Evolutionary conservation across 2,113 vertebrate genomes (phyloP).

Genomic region (Oenanthe oenanthe): DNA sequence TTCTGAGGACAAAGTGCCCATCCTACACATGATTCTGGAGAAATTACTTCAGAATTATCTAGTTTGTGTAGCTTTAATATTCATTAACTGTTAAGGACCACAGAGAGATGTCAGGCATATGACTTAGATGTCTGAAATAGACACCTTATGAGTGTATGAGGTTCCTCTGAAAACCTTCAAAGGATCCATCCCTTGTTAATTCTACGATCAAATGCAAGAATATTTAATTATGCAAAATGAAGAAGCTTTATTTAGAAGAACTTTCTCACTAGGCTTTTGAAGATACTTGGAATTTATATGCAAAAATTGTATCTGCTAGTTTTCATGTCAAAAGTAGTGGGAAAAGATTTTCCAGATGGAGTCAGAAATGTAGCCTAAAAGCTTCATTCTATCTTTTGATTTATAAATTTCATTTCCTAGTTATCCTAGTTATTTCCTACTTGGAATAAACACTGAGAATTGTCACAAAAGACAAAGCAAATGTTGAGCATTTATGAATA

Average conservation of each 20-base stretch:
- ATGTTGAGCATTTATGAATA: constrained; percentile 26
- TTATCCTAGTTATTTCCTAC: neutral
- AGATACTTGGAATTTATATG: neutral
- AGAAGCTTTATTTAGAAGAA: neutral
- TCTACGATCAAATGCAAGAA: neutral
- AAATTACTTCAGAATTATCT: neutral
- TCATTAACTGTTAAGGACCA: neutral
- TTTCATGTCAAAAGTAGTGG: neutral
- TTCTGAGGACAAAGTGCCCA: neutral
- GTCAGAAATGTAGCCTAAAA: neutral
- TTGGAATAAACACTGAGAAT: constrained; percentile 53
- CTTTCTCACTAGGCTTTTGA: neutral
- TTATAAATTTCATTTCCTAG: neutral
- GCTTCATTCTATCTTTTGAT: neutral
- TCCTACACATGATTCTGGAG: neutral
- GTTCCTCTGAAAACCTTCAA: neutral
- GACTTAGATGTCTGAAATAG: neutral
- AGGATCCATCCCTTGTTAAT: neutral
- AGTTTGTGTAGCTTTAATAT: neutral
- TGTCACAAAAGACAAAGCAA: neutral
- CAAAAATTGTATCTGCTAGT: neutral
- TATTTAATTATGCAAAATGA: neutral
- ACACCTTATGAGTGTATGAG: neutral
- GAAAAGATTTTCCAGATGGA: neutral
- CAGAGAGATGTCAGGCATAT: accelerated